Evolutionary conservation across 2,113 vertebrate genomes (phyloP).

Genomic region (Ameiurus melas): DNA sequence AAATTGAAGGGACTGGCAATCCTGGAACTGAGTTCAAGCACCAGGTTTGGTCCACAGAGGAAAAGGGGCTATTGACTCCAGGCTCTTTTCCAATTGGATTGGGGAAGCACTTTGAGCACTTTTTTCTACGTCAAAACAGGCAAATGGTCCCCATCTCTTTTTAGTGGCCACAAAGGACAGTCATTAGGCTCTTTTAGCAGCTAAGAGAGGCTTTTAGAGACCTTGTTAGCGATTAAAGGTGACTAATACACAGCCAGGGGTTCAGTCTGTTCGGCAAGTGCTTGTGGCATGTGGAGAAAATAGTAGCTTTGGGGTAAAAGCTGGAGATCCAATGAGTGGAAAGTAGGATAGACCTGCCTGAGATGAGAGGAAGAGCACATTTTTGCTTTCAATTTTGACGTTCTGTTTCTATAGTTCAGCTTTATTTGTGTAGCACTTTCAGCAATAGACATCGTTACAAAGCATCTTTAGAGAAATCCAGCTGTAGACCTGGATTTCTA

Average conservation of each 20-base stretch:
- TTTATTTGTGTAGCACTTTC: not conserved
- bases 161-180: constrained; percentile 31
- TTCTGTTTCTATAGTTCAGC: not conserved
- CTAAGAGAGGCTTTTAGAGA: constrained; percentile 42
- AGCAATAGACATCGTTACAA: not conserved
- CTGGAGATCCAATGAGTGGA: not conserved
- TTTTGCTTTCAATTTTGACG: too few species aligned
- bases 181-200: constrained; percentile 36
- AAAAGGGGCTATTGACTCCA: constrained; percentile 24
- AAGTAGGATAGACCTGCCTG: not conserved
- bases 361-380: not conserved
- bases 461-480: not conserved
- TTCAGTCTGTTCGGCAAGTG: constrained; percentile 17
- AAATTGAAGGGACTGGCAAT: constrained; percentile 8
- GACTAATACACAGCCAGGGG: not conserved
- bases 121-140: constrained; percentile 32
- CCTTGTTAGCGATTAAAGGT: constrained; percentile 4
- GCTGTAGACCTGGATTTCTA: not conserved
- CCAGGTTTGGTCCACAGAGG: constrained; percentile 21
- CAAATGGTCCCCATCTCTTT: constrained; percentile 35
- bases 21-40: constrained; percentile 1
- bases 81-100: constrained; percentile 39
- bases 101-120: constrained; percentile 8
- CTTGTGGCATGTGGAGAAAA: constrained; percentile 8
- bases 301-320: constrained; percentile 4